phyloP scores from a whole-genome alignment of 2,888 invertebrate species.

The Tortricodes alternella region DNA sequence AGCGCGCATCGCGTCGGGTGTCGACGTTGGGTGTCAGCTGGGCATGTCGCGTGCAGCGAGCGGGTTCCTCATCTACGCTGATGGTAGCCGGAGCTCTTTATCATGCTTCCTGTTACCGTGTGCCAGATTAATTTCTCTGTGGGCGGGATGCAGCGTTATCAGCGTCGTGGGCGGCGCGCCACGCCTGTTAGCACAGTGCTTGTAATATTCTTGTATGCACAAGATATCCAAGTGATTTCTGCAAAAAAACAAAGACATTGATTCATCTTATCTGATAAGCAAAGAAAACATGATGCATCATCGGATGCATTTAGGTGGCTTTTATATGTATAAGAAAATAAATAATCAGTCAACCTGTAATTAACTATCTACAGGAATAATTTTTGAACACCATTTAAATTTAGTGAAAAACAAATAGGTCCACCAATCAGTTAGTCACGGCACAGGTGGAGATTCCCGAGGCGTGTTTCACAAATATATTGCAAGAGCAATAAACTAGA shows the following conservation, averaged over 20 bases:
- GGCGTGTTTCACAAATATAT: background rate
- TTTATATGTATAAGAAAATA: too few relatives aligned
- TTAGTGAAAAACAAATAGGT: background rate
- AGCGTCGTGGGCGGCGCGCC: conserved; percentile 66
- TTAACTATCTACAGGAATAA: too few relatives aligned
- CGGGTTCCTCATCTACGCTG: conserved; percentile 44
- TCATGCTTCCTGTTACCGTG: conserved; percentile 73
- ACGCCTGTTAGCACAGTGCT: conserved; percentile 64
- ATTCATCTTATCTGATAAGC: conserved; percentile 48
- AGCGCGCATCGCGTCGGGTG: conserved; percentile 40
- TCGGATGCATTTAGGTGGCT: conserved; percentile 30
- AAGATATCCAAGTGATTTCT: conserved; percentile 77
- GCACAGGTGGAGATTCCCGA: conserved; percentile 1
- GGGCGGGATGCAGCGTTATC: conserved; percentile 72
- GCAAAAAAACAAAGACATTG: conserved; percentile 67
- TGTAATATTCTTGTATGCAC: conserved; percentile 74
- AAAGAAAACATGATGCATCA: conserved; percentile 32
- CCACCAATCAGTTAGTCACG: background rate
- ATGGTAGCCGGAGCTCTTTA: conserved; percentile 48
- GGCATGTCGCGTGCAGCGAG: conserved; percentile 52
- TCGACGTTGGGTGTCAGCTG: too few relatives aligned
- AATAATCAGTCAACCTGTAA: too few relatives aligned
- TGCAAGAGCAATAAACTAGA: conserved; percentile 22
- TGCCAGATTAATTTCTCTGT: conserved; percentile 75
- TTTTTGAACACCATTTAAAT: too few relatives aligned